Percentiles rank a stretch among this genome's conserved stretches.
These are phyloP conservation scores for Thera britannica DNA, from an alignment of 2,888 invertebrate genomes.

Conservation along the genomic window DNA sequence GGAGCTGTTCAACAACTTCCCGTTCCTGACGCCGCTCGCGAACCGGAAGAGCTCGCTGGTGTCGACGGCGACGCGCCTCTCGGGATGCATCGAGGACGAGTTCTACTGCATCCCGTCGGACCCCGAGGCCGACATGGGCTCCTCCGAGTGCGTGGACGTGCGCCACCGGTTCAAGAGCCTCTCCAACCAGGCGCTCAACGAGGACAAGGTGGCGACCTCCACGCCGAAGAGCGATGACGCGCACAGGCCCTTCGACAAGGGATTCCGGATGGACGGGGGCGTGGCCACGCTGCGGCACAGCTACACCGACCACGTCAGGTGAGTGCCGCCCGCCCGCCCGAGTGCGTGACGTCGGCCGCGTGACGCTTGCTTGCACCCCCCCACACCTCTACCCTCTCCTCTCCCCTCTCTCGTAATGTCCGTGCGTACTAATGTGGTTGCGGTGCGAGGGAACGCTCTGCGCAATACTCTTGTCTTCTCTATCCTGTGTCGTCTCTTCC, in stretches of 20 bases:
- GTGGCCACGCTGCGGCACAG: slow-evolving; percentile 62
- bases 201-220: slow-evolving; percentile 56
- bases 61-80: slow-evolving; percentile 63
- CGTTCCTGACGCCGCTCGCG: slow-evolving; percentile 85
- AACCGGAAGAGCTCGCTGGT: slow-evolving; percentile 78
- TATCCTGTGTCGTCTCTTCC: slow-evolving; percentile 31
- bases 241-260: slow-evolving; percentile 23
- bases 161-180: slow-evolving; percentile 61
- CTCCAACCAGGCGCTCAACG: slow-evolving; percentile 59
- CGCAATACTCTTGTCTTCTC: slow-evolving; percentile 39
- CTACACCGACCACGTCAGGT: slow-evolving; percentile 71
- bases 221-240: slow-evolving; percentile 58
- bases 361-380: slow-evolving; percentile 43
- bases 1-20: slow-evolving; percentile 83
- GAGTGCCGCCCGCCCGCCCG: slow-evolving; percentile 46
- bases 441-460: slow-evolving; percentile 42
- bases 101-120: slow-evolving; percentile 76
- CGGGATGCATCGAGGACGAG: slow-evolving; percentile 78
- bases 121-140: slow-evolving; percentile 56
- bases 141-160: slow-evolving; percentile 61
- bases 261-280: slow-evolving; percentile 35
- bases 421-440: slow-evolving; percentile 51
- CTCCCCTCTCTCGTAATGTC: slow-evolving; percentile 42
- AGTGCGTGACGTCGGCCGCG: slow-evolving; percentile 43
- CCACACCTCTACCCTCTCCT: slow-evolving; percentile 15